Conservation (phyloP, 2,797 vertebrate genomes). For the Anabas testudineus region DNA sequence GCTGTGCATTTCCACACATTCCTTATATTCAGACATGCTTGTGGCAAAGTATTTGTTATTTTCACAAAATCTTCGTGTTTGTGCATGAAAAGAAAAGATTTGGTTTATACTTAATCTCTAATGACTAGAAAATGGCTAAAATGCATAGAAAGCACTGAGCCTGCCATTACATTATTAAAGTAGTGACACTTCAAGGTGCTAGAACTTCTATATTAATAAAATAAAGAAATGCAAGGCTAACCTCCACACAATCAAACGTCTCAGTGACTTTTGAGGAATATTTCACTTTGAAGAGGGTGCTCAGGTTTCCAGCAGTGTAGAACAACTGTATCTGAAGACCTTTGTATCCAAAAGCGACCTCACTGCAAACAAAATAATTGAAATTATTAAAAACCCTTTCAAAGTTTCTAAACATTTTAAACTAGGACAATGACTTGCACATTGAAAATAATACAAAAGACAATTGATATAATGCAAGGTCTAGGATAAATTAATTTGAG, state of each 20-base stretch:
- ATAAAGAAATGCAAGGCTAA: slow-evolving; percentile 72
- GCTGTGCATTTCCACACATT: too few relatives aligned
- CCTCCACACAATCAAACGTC: slow-evolving; percentile 95
- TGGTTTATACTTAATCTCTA: not conserved
- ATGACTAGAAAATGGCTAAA: not conserved
- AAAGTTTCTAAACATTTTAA: not conserved
- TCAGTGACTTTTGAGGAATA: slow-evolving; percentile 94
- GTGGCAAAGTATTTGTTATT: too few relatives aligned
- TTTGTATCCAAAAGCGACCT: slow-evolving; percentile 98
- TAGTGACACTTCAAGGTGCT: not conserved
- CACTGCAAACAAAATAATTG: slow-evolving; percentile 81
- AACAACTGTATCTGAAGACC: slow-evolving; percentile 94
- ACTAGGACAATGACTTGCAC: slow-evolving; percentile 1
- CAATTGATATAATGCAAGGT: not conserved
- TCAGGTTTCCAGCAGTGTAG: slow-evolving; percentile 94
- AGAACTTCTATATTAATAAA: not conserved
- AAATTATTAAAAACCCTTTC: slow-evolving; percentile 16
- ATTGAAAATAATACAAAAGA: slow-evolving; percentile 6
- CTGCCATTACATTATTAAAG: too few relatives aligned
- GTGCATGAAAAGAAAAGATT: not conserved
- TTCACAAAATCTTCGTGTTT: not conserved
- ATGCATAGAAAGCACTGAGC: not conserved
- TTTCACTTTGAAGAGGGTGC: slow-evolving; percentile 94
- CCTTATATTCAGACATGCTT: too few relatives aligned
- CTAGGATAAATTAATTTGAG: slow-evolving; percentile 4